Evolutionary conservation across 2,113 vertebrate species (phyloP), one percentile per base, ranked within the genome.

Genomic region (Xiphias gladius): DNA sequence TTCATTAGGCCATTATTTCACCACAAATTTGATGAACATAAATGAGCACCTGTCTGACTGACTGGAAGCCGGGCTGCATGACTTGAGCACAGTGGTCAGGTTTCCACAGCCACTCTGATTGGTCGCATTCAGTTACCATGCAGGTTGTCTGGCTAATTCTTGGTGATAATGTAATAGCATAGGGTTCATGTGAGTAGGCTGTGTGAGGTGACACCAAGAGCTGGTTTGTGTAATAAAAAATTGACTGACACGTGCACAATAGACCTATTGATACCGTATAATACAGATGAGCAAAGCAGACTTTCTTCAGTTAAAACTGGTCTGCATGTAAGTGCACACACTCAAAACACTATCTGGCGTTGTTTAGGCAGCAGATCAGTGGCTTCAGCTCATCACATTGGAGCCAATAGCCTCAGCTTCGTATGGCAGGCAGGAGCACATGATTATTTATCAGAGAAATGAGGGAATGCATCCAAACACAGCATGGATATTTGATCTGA

Each of bases 401-500:
- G 61, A 78, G 80, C 57, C 71, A 12, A 73, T 79, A 62, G 55
- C 57, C 17, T 73, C 64, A 28, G 67, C 64, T 50, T 72, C 7
- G 2, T 80, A 65, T 32, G 32, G 68, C 59, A 43, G 43, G 61
- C 74, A 76, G 57, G 69, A 75, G 54, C 17, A 48, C 74, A 79
- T 76, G 74, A 68, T 82, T 90, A 86, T 90, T 87, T 79, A 89
- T 88, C 88, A 84, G 65, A 62, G 28, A 55, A 74, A 76, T 30
- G 65, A 86, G 63, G 82, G 85, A 86, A 82, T 63, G 50, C 73
- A 76, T 86, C 79, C 79, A 78, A 86, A 82, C 72, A 43, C 41
- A 39, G 62, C 63, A 77, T 82, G 67, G 62, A 86, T 81, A 81
- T 89, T 90, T 91, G 82, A 88, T 90, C 80, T 78, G 52, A 90